A percentile compares a stretch with the other conserved stretches of the same genome.
These are phyloP conservation scores for Brachionus rubens DNA, from an alignment of 1,140 invertebrate species.

Conservation along the genomic window DNA sequence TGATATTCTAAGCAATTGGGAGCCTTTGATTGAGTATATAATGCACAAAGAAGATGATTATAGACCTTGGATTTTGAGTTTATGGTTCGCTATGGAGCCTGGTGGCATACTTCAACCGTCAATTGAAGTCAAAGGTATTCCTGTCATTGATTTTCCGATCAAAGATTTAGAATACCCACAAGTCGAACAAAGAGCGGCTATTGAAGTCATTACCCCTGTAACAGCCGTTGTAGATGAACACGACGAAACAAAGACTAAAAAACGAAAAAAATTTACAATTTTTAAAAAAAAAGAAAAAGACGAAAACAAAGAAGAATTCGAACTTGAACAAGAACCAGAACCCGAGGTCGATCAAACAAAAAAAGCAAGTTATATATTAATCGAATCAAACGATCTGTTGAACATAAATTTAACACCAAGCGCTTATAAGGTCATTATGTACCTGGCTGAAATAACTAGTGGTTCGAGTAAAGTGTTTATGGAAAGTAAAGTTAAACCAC, in stretches of 20 bases:
- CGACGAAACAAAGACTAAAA: neutral
- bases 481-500: constrained; percentile 11
- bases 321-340: neutral
- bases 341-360: neutral
- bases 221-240: neutral
- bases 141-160: constrained; percentile 19
- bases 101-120: constrained; percentile 26
- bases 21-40: constrained; percentile 74
- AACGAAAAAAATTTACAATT: neutral
- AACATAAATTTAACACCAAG: constrained; percentile 45
- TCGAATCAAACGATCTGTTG: constrained; percentile 38
- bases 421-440: constrained; percentile 37
- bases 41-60: constrained; percentile 68
- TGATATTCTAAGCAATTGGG: constrained; percentile 71
- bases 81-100: constrained; percentile 38
- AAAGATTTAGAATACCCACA: constrained; percentile 26
- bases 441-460: neutral
- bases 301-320: too few relatives aligned
- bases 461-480: constrained; percentile 6
- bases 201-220: neutral
- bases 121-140: neutral
- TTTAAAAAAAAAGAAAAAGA: neutral
- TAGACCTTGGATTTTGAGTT: constrained; percentile 65
- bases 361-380: constrained; percentile 36
- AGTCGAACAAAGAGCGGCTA: neutral